Evolutionary conservation across 2,113 vertebrate genomes (phyloP).

Genomic region (Poeciliopsis prolifica): DNA sequence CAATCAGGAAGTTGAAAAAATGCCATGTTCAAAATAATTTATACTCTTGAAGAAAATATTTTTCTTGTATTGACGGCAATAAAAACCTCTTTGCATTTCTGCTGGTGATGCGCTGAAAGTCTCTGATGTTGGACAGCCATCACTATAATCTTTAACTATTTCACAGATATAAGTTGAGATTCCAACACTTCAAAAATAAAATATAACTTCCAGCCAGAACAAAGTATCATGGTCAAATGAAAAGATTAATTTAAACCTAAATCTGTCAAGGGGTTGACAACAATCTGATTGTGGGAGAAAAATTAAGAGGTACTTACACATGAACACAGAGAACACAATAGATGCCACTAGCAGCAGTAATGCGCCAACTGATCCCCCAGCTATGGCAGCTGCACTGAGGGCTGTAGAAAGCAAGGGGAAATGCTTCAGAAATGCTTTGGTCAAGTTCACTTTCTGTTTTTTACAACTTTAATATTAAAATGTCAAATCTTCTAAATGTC

Average conservation of each 20-base stretch:
- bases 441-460: background rate
- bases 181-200: too few species aligned
- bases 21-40: background rate
- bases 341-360: rapidly evolving
- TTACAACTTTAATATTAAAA: background rate
- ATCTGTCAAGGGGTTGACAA: background rate
- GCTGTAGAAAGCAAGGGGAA: background rate
- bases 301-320: constrained; percentile 2
- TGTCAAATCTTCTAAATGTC: background rate
- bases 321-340: background rate
- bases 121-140: background rate
- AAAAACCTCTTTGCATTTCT: background rate
- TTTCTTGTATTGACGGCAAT: background rate
- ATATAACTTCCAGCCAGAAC: background rate
- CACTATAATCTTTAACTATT: background rate
- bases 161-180: background rate
- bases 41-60: too few species aligned
- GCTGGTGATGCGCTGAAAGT: background rate
- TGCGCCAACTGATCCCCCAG: background rate
- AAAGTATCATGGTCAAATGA: background rate
- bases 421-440: background rate
- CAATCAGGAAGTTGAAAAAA: background rate
- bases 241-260: background rate
- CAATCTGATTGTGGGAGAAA: background rate
- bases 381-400: rapidly evolving